phyloP scores from a whole-genome alignment of 2,797 vertebrate species.

The Anolis apletophallus region DNA sequence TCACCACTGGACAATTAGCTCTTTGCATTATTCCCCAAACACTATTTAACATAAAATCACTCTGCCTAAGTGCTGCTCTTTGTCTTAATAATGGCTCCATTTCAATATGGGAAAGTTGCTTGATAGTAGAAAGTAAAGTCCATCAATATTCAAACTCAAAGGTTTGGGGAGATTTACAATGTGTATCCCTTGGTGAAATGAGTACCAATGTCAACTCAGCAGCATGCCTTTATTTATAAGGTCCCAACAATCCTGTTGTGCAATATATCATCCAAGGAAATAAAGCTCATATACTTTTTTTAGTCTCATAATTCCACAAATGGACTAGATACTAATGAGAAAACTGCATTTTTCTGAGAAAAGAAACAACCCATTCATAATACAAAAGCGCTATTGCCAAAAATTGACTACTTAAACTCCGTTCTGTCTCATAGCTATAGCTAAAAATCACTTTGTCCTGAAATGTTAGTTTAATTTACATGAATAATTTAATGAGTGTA shows the following conservation, averaged over 20 bases:
- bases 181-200: not conserved
- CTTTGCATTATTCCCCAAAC: slow-evolving; percentile 48
- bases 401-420: not conserved
- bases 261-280: not conserved
- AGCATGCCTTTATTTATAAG: not conserved
- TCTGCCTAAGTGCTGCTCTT: not conserved
- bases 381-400: not conserved
- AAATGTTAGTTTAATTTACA: not conserved
- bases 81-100: slow-evolving; percentile 22
- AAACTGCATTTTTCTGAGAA: not conserved
- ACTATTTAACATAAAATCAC: slow-evolving; percentile 17
- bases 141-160: slow-evolving; percentile 12
- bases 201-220: not conserved
- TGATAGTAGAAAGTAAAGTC: accelerated
- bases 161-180: not conserved
- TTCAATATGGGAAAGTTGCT: slow-evolving; percentile 15
- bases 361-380: not conserved
- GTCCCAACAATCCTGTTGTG: not conserved
- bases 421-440: not conserved
- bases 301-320: slow-evolving; percentile 19
- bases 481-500: not conserved
- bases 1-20: slow-evolving; percentile 11
- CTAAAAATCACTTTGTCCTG: not conserved
- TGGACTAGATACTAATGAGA: not conserved
- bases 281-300: not conserved